Conservation (phyloP, 2,113 vertebrate species). For the Hystrix brachyura region DNA sequence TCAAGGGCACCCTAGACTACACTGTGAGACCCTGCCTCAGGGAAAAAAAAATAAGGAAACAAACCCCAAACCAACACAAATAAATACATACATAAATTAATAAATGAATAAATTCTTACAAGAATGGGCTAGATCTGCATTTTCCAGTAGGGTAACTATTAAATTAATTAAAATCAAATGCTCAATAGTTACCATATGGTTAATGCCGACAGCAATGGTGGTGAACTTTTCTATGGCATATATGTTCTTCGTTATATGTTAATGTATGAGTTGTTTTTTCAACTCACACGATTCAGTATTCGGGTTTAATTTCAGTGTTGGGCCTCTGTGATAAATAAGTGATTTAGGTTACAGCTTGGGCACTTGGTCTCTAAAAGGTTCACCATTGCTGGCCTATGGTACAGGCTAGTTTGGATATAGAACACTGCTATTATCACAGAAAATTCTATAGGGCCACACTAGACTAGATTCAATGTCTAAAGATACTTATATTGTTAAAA, state of each 20-base stretch:
- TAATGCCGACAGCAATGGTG: not conserved
- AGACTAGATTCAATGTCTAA: not conserved
- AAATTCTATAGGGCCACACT: not conserved
- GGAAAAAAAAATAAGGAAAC: not conserved
- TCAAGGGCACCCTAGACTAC: not conserved
- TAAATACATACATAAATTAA: not conserved
- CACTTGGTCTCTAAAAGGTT: not conserved
- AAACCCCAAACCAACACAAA: not conserved
- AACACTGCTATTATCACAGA: not conserved
- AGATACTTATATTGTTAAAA: not conserved
- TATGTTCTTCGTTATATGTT: not conserved
- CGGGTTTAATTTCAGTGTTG: not conserved
- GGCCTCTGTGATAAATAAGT: not conserved
- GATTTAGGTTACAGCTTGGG: not conserved
- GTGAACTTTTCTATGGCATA: not conserved
- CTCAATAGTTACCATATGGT: not conserved
- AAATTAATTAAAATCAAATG: constrained; percentile 4
- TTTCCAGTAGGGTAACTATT: not conserved
- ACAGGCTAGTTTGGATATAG: not conserved
- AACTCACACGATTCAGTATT: not conserved
- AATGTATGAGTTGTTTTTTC: not conserved
- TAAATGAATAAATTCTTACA: constrained; percentile 13
- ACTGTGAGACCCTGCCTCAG: not conserved
- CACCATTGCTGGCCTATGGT: not conserved
- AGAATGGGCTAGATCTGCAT: not conserved